Base-by-base conservation (phyloP, 2,113 vertebrate species). In the Ifrita kowaldi region DNA sequence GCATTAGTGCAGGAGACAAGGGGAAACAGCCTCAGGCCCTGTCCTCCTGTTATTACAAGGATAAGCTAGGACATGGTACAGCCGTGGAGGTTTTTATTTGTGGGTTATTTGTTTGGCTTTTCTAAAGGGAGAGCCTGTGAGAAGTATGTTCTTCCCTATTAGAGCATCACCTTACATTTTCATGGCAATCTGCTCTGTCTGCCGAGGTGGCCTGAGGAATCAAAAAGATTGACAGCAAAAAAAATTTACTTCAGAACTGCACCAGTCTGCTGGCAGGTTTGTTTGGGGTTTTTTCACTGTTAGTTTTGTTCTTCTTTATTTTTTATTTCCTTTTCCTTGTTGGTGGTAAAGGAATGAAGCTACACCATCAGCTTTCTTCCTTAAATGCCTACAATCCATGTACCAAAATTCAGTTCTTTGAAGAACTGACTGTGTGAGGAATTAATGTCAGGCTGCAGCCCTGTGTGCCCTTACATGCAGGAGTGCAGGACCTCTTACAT, bases 91-190 rank as follows among this genome's bases (percentile, higher is more conserved):
- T 13, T 90, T 87, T 93, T 93, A 78, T 90, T 59, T 91, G 79
- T 67, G 12, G 28, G 46, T 82, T 93, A 64, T 92, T 96, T 94
- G 63, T 76, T 89, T 93, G 84, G 65, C 82, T 87, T 93, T 91
- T 50, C 79, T 12, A 9, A 91, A 94, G 74, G 78, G 70, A 77
- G 63, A 87, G 42, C 33, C 50, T 69, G 33, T 79, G 49, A 85
- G 70, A 65, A 88, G 50, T 49, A 37, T 62, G 84, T 76, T 71
- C 46, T 79, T 78, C 64, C 28, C 39, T 90, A 47, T 55, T 10
- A 86, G 75, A 65, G 56, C 77, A 78, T 64, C 81, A 27, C 69
- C 78, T 89, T 75, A 74, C 56, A 37, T 81, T 93, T 95, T 84
- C 65, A 56, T 13, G 47, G n/a, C 77, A 67, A 60, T 59, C 47